Evolutionary conservation across 2,888 invertebrate species (phyloP), one percentile per base, ranked within the genome.

Genomic region (Tryphoninae sp.): DNA sequence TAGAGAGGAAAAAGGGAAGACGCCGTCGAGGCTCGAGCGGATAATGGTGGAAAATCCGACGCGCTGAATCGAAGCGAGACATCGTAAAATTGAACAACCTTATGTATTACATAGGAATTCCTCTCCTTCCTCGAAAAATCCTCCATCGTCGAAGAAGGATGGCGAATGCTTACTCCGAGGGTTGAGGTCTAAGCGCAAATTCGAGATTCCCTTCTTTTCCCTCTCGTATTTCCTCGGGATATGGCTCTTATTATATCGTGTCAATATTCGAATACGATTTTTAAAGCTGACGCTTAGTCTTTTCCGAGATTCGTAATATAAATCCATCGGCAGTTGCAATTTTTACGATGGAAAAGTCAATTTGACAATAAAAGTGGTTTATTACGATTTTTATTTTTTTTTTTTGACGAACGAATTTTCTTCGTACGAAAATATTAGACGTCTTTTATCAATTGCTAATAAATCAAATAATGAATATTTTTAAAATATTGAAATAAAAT

Each of bases 61-160:
- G 88, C 77, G 86, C 88, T 90, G 90, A 90, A 90, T 90, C 89
- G 90, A 90, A 90, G 89, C 90, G 89, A 90, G 90, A 90, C 90
- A 89, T 90, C 90, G 90, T 88, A 89, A 90, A 90, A 90, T 90
- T 90, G 90, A 91, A 90, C 90, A 91, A 90, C 89, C 90, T 73
- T 89, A 90, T 89, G 90, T 90, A 89, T 89, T 87, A 88, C 88
- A 87, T 89, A 87, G 86, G 86, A 82, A 77, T 78, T 78, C 16
- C 22, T 49, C 40, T 40, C 49, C 22, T 62, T 65, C 62, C 65
- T 40, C 26, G 33, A 33, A 53, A 42, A 45, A 53, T 67, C 40
- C 51, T 45, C 69, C 40, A 40, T 58, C 45, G 49, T 53, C 69
- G 51, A 33, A 71, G 40, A 33, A 75, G 45, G 19, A 64, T 55